Evolutionary conservation across 1,140 invertebrate genomes (phyloP), one percentile per base, ranked within the genome.

Genomic region (Thaumetopoea pityocampa): DNA sequence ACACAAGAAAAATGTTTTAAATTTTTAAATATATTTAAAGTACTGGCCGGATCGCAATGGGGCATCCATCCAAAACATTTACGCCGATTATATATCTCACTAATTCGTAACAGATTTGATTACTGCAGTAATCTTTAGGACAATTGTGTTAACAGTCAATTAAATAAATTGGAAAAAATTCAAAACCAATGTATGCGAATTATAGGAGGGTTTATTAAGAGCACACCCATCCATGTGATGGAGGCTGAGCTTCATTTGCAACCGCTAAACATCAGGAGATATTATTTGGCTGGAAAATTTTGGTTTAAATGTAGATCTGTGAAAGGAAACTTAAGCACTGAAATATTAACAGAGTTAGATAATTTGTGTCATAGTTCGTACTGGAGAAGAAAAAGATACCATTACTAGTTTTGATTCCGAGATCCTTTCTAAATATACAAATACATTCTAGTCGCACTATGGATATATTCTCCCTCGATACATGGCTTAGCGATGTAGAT

Each of bases 11-110:
- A 34, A 22, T 11, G 14, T 1, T 20, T 4, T 4, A 40, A 40
- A 20, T 43, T 16, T 43, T 15, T 34, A 10, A 43, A 43, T 12
- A 7, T 43, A 3, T 8, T 43, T 7, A 43, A 37, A 30, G 7
- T 30, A 7, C 23, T 46, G 12, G 18, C 33, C 6, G 33, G 34
- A 5, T 3, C 33, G 3, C 6, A 15, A 6, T 46, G 33, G 43
- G 43, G 34, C 5, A 23, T 46, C 6, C 41, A 43, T 8, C 30
- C 30, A 2, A 36, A 28, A 22, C 12, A 36, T 24, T 10, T 34
- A 2, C 20, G 44, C 19, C 6, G 5, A 4, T 14, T 38, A 17
- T 38, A 20, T 20, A 23, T 38, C 20, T 23, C 29, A 5, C 3
- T 28, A 8, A 33, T 43, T 17, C 9, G 40, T 6, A 34, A 23